Evolutionary conservation across 2,797 vertebrate genomes (phyloP).

Genomic region (Notoglanidium macrostoma): DNA sequence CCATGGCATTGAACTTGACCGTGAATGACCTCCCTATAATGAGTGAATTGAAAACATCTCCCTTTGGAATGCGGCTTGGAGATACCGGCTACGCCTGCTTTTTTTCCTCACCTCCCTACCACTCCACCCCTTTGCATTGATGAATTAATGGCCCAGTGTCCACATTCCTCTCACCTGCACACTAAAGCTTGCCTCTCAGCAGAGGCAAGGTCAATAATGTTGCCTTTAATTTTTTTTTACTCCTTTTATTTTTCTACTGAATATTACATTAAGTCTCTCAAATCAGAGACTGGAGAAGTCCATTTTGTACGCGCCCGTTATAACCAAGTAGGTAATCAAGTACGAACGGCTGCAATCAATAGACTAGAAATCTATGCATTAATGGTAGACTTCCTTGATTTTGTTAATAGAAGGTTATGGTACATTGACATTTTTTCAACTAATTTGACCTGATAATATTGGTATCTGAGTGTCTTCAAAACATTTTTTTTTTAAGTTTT

Average conservation of each 20-base stretch:
- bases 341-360: conserved; percentile 20
- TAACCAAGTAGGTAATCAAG: conserved; percentile 7
- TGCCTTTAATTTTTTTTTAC: conserved; percentile 25
- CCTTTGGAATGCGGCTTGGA: conserved; percentile 94
- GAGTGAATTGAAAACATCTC: conserved; percentile 99
- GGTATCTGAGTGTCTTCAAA: not conserved
- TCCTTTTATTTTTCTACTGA: conserved; percentile 5
- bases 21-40: conserved; percentile 91
- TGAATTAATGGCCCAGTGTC: conserved; percentile 87
- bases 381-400: not conserved
- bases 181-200: conserved; percentile 52
- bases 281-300: conserved; percentile 11
- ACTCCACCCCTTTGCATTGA: conserved; percentile 70
- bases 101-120: conserved; percentile 55
- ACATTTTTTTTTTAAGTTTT: not conserved
- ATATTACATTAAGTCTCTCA: conserved; percentile 12
- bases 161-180: conserved; percentile 69
- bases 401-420: conserved; percentile 6
- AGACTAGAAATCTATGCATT: not conserved
- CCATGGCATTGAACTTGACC: conserved; percentile 99
- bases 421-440: not conserved
- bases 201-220: conserved; percentile 48
- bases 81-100: conserved; percentile 82
- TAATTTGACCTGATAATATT: not conserved
- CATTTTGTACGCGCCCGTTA: not conserved